Evolutionary conservation across 2,888 invertebrate species (phyloP).

Genomic region (Agrenia bidenticulata): DNA sequence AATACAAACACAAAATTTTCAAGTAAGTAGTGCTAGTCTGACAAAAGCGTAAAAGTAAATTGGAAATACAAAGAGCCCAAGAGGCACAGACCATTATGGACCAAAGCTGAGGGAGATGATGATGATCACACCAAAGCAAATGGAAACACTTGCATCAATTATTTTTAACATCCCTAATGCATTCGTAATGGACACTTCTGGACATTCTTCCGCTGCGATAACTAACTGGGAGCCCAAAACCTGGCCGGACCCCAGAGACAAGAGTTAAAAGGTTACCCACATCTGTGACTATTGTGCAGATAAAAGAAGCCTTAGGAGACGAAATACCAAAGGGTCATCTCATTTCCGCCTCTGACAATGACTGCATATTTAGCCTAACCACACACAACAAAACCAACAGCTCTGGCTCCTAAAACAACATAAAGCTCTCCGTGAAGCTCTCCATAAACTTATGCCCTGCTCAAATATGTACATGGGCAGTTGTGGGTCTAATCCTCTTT

Average conservation of each 20-base stretch:
- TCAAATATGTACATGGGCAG: too few species aligned
- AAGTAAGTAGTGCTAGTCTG: not conserved
- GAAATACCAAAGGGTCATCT: constrained; percentile 2
- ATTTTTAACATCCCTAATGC: constrained; percentile 23
- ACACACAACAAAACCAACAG: too few species aligned
- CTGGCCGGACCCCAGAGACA: too few species aligned
- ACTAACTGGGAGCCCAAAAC: too few species aligned
- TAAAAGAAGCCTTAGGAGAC: not conserved
- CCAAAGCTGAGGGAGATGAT: not conserved
- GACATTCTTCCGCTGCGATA: not conserved
- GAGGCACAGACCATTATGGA: not conserved
- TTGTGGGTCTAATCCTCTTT: too few species aligned
- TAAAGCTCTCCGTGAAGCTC: too few species aligned
- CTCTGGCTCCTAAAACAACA: too few species aligned
- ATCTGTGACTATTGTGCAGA: not conserved
- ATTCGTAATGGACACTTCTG: constrained; percentile 19
- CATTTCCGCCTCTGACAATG: not conserved
- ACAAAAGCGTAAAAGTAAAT: constrained; percentile 10
- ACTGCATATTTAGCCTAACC: too few species aligned
- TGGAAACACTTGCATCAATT: constrained; percentile 21
- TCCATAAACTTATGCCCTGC: too few species aligned
- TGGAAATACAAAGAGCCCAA: not conserved
- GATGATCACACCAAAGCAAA: not conserved
- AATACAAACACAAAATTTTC: too few species aligned
- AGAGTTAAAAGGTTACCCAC: constrained; percentile 2